Conservation (phyloP, 2,888 invertebrate species). For the Chromoteleia sp. region DNA sequence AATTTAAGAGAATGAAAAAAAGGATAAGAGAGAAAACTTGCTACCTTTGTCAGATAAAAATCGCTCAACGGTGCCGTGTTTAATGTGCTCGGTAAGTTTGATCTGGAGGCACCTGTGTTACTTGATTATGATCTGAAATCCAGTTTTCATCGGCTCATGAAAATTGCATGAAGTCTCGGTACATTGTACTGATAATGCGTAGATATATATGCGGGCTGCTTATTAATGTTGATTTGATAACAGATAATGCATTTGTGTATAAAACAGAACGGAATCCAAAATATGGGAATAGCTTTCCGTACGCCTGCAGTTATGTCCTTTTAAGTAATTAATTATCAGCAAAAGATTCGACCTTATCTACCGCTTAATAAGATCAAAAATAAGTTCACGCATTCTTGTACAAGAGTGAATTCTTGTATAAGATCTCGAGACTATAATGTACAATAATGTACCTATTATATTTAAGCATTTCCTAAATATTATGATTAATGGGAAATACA, state of each 20-base stretch:
- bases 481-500: conserved; percentile 42
- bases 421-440: background rate
- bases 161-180: conserved; percentile 51
- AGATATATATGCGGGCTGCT: conserved; percentile 37
- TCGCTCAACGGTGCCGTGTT: conserved; percentile 39
- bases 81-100: conserved; percentile 60
- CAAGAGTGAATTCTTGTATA: background rate
- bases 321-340: conserved; percentile 13
- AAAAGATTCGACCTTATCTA: conserved; percentile 18
- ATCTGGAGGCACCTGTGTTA: conserved; percentile 43
- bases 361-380: conserved; percentile 22
- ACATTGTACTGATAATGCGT: conserved; percentile 55
- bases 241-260: conserved; percentile 41
- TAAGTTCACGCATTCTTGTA: conserved; percentile 13
- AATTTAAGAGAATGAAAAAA: conserved; percentile 5
- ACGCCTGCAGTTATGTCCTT: conserved; percentile 10
- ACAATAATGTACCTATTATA: background rate
- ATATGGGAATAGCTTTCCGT: conserved; percentile 29
- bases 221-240: conserved; percentile 65
- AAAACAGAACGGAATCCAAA: conserved; percentile 45
- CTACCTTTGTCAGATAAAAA: conserved; percentile 37
- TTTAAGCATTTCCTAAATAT: conserved; percentile 40
- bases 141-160: conserved; percentile 64
- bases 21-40: conserved; percentile 2
- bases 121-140: conserved; percentile 63